phyloP scores from a whole-genome alignment of 2,797 vertebrate species.

The Anomalospiza imberbis region DNA sequence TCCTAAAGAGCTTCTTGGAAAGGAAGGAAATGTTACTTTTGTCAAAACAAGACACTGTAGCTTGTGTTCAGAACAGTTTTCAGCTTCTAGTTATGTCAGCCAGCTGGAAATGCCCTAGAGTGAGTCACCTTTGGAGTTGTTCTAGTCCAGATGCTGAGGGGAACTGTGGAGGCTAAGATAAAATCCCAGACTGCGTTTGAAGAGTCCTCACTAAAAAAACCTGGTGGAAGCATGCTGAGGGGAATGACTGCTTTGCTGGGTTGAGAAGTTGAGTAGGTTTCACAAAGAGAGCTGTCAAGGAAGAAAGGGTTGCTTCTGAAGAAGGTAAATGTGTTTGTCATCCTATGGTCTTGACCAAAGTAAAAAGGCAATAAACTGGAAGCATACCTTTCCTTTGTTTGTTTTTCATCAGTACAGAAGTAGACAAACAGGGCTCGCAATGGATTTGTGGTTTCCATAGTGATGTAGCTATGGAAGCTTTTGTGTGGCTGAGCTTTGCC shows the following conservation, averaged over 20 bases:
- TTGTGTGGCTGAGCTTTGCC: not conserved
- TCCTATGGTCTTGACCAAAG: not conserved
- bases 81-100: not conserved
- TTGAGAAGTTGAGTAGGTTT: not conserved
- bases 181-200: not conserved
- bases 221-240: not conserved
- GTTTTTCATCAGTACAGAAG: not conserved
- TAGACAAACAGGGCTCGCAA: not conserved
- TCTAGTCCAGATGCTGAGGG: not conserved
- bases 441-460: slow-evolving; percentile 60
- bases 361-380: not conserved
- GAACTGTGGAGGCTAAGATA: not conserved
- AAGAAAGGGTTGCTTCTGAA: not conserved
- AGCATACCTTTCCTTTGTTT: not conserved
- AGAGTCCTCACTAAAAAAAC: not conserved
- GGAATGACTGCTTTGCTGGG: not conserved
- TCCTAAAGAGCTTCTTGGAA: not conserved
- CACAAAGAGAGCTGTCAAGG: not conserved
- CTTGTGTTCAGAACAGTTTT: not conserved
- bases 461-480: slow-evolving; percentile 16
- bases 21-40: not conserved
- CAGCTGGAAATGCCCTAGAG: not conserved
- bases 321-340: not conserved
- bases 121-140: not conserved
- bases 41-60: not conserved